Conservation (phyloP, 2,113 vertebrate genomes). For the Nannospalax galili region DNA sequence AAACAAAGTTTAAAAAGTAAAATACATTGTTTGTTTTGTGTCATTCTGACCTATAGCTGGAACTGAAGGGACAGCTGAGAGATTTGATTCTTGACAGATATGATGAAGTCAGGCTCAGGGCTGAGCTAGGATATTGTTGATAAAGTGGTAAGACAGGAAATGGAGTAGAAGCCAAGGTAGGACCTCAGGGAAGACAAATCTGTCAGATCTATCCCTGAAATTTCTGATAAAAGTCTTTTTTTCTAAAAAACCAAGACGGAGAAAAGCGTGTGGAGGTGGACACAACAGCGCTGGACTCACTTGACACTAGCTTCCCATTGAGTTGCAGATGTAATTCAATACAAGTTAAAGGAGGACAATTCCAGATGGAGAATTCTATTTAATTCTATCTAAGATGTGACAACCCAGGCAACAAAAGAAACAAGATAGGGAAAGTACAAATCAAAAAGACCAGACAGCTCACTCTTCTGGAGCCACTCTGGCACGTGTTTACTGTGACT, state of each 20-base stretch:
- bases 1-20: neutral
- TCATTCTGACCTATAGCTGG: neutral
- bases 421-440: neutral
- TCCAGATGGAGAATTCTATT: neutral
- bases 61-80: neutral
- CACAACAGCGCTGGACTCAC: neutral
- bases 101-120: neutral
- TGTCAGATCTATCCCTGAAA: too few species aligned
- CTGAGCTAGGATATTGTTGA: neutral
- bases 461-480: rapidly evolving
- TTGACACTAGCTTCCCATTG: neutral
- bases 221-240: neutral
- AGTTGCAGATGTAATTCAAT: rapidly evolving
- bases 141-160: neutral
- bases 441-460: neutral
- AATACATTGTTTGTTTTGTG: neutral
- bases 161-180: neutral
- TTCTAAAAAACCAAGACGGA: neutral
- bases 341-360: neutral
- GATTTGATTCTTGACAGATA: neutral
- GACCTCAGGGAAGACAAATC: neutral
- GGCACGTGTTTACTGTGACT: neutral
- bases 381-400: neutral
- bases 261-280: neutral
- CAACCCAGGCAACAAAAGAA: neutral